A percentile compares a stretch with the other conserved stretches of the same genome.
Conservation (phyloP, 2,113 vertebrate species). For the Vicugna pacos region DNA sequence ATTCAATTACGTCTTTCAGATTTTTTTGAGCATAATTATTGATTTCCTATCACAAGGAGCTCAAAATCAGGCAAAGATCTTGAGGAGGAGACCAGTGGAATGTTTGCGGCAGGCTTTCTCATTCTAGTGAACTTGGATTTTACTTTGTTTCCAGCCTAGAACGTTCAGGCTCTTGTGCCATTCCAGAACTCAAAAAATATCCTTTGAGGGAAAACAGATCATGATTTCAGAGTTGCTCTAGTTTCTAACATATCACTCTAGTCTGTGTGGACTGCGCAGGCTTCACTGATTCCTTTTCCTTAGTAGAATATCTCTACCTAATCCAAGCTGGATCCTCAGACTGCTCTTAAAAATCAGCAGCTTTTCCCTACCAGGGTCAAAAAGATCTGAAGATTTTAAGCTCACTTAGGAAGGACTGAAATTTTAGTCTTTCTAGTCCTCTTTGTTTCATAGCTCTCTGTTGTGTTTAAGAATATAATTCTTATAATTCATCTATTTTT, state of each 20-base stretch:
- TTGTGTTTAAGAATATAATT: neutral
- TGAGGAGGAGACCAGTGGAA: neutral
- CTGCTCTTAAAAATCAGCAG: neutral
- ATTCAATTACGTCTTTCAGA: neutral
- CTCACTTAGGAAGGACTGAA: neutral
- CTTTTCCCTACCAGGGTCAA: neutral
- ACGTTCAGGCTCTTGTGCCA: neutral
- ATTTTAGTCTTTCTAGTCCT: neutral
- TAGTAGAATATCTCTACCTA: neutral
- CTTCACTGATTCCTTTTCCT: neutral
- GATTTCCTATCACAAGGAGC: neutral
- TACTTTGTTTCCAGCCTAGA: neutral
- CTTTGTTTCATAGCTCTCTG: neutral
- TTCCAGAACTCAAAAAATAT: neutral
- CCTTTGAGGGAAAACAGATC: neutral
- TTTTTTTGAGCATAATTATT: neutral
- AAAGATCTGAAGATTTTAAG: neutral
- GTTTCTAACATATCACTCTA: neutral
- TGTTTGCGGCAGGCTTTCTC: neutral
- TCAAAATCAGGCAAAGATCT: neutral
- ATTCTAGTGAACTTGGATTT: neutral
- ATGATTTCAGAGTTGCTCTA: neutral
- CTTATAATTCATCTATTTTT: neutral
- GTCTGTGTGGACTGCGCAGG: neutral
- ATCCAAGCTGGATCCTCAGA: neutral